Conservation (phyloP, 2,797 vertebrate species). For the Avahi laniger region DNA sequence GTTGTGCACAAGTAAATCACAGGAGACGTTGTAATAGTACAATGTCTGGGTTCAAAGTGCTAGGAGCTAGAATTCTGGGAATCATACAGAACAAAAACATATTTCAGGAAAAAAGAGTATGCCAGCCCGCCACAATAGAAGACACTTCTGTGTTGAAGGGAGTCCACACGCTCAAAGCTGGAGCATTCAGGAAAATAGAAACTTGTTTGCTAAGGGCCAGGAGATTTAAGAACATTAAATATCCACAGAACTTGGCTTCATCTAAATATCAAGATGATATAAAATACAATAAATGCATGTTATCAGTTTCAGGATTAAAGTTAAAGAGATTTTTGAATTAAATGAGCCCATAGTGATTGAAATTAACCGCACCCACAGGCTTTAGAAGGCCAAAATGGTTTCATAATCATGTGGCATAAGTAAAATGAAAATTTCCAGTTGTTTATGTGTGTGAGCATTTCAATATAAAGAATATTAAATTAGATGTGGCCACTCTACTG, state of each 20-base stretch:
- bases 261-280: not conserved
- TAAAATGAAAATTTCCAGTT: not conserved
- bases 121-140: not conserved
- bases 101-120: not conserved
- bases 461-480: not conserved
- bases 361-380: not conserved
- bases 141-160: not conserved
- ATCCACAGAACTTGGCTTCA: not conserved
- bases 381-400: not conserved
- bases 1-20: not conserved
- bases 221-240: not conserved
- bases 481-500: not conserved
- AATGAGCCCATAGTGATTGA: not conserved
- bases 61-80: conserved; percentile 30
- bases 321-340: not conserved
- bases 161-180: not conserved
- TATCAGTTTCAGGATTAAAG: not conserved
- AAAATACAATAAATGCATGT: not conserved
- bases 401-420: not conserved
- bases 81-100: not conserved
- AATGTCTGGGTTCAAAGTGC: not conserved
- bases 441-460: not conserved
- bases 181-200: not conserved
- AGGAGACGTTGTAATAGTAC: not conserved
- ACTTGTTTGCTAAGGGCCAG: not conserved